These are phyloP conservation scores for Ceratosolen fusciceps DNA, from an alignment of 1,140 invertebrate species.

Conservation along the genomic window DNA sequence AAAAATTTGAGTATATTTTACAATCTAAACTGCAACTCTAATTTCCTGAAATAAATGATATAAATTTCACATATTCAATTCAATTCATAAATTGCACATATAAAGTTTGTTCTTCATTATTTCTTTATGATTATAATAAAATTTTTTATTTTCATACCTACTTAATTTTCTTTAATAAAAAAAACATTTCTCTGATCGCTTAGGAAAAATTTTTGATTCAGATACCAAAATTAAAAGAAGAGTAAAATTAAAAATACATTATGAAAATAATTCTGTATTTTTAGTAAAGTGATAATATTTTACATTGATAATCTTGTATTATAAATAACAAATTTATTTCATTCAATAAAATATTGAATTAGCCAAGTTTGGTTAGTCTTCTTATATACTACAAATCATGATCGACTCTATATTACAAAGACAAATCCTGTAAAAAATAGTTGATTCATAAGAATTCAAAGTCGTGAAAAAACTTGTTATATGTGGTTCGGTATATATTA, in stretches of 20 bases:
- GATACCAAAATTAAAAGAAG: too few species aligned
- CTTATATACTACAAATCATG: too few species aligned
- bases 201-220: too few species aligned
- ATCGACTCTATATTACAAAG: background rate
- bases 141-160: background rate
- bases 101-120: background rate
- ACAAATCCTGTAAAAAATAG: background rate
- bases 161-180: too few species aligned
- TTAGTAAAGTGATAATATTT: constrained; percentile 4
- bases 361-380: too few species aligned
- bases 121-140: background rate
- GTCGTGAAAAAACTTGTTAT: background rate
- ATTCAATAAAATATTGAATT: too few species aligned
- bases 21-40: background rate
- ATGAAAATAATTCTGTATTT: background rate
- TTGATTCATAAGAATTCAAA: background rate
- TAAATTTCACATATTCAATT: background rate
- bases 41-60: background rate
- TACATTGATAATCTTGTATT: too few species aligned
- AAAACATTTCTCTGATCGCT: too few species aligned
- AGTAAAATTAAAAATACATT: background rate
- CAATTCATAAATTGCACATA: background rate
- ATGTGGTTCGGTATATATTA: background rate
- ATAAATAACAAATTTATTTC: too few species aligned
- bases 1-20: constrained; percentile 7